These are phyloP conservation scores for Arizona elegans DNA, from an alignment of 2,113 vertebrate genomes.

Conservation along the genomic window DNA sequence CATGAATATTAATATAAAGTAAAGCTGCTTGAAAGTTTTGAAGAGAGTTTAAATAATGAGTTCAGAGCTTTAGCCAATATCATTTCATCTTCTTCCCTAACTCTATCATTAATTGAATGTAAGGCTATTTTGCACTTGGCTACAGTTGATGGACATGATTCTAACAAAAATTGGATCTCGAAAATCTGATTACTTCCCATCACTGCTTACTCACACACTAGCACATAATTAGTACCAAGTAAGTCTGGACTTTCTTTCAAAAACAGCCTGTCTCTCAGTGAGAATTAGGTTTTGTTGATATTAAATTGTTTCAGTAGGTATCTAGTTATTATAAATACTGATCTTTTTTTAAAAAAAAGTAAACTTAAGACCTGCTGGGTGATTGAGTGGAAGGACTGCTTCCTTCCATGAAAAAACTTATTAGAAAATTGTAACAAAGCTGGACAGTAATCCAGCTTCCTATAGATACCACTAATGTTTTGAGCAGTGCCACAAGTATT, in stretches of 20 bases:
- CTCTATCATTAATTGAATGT: not conserved
- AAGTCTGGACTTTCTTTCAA: not conserved
- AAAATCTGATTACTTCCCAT: not conserved
- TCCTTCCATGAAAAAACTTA: not conserved
- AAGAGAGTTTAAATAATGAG: rapidly evolving
- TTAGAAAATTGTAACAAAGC: not conserved
- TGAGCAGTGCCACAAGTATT: not conserved
- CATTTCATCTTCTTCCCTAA: not conserved
- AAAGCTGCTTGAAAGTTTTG: not conserved
- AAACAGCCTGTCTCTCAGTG: not conserved
- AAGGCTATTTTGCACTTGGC: not conserved
- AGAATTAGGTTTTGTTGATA: not conserved
- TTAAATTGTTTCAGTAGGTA: not conserved
- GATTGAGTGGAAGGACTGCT: not conserved
- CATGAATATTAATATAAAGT: not conserved
- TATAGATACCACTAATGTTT: not conserved
- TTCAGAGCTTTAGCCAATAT: not conserved
- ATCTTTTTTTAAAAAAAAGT: not conserved
- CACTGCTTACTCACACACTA: not conserved
- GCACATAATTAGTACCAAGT: not conserved
- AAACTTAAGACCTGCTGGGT: not conserved
- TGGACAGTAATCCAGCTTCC: not conserved
- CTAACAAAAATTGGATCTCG: not conserved
- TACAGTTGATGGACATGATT: not conserved
- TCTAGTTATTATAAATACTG: not conserved